These are phyloP conservation scores for Cirrhinus mrigala DNA, from an alignment of 2,797 vertebrate genomes.

Conservation along the genomic window DNA sequence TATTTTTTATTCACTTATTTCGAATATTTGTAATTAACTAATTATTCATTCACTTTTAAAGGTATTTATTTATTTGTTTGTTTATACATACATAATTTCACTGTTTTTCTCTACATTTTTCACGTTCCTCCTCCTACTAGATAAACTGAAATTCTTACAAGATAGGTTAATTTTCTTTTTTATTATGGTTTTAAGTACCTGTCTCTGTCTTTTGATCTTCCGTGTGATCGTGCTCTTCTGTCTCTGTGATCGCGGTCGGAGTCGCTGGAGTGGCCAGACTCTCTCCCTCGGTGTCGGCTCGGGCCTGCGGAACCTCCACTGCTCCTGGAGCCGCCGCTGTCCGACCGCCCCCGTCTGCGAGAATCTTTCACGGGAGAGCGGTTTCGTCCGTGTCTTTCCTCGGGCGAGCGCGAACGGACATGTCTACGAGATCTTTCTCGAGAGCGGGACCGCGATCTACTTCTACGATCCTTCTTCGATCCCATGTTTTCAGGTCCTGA, in stretches of 20 bases:
- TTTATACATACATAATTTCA: background rate
- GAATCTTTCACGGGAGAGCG: slow-evolving; percentile 59
- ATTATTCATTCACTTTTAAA: background rate
- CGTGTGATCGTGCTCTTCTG: slow-evolving; percentile 40
- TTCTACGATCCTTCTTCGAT: slow-evolving; percentile 41
- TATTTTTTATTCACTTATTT: background rate
- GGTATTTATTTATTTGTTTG: too few relatives aligned
- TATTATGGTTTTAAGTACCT: slow-evolving; percentile 59
- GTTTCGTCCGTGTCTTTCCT: slow-evolving; percentile 62
- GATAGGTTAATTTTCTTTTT: background rate
- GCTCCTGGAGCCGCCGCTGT: slow-evolving; percentile 68
- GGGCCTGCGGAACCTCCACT: slow-evolving; percentile 64
- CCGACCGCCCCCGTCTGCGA: slow-evolving; percentile 64
- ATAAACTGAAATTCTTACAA: background rate
- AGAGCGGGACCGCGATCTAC: slow-evolving; percentile 60
- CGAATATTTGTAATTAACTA: background rate
- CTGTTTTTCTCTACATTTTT: background rate
- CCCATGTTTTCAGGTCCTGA: slow-evolving; percentile 56
- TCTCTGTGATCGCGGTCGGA: slow-evolving; percentile 66
- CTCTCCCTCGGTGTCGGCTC: slow-evolving; percentile 59
- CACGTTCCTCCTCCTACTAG: background rate
- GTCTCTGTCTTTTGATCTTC: slow-evolving; percentile 64
- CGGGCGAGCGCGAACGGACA: slow-evolving; percentile 69
- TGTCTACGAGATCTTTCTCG: slow-evolving; percentile 61
- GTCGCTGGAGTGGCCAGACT: slow-evolving; percentile 65